These are phyloP conservation scores for Theretra japonica DNA, from an alignment of 2,888 invertebrate genomes.

Conservation along the genomic window DNA sequence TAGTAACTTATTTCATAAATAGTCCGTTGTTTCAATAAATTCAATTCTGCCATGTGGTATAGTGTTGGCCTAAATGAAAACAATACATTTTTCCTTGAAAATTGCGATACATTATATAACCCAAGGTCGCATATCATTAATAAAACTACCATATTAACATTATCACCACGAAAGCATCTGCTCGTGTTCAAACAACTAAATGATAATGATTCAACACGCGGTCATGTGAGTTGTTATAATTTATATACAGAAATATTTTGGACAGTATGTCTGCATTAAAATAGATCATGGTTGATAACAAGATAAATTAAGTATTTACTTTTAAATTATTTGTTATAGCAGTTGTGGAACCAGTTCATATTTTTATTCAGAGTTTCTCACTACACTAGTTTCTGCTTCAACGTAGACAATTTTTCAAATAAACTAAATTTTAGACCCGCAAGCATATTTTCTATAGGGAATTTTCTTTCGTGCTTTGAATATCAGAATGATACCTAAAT, in stretches of 20 bases:
- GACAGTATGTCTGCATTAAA: not conserved
- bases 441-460: too few relatives aligned
- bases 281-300: slow-evolving; percentile 16
- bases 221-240: slow-evolving; percentile 27
- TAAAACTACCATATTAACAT: not conserved
- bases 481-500: too few relatives aligned
- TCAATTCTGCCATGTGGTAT: too few relatives aligned
- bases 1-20: too few relatives aligned
- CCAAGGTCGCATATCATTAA: not conserved
- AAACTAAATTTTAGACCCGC: too few relatives aligned
- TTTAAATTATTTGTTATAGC: too few relatives aligned
- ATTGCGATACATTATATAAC: not conserved
- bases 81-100: not conserved
- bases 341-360: too few relatives aligned
- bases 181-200: slow-evolving; percentile 8
- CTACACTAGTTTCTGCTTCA: too few relatives aligned
- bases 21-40: too few relatives aligned
- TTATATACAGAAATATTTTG: slow-evolving; percentile 12
- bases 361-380: too few relatives aligned
- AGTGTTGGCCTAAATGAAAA: not conserved
- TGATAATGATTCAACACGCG: slow-evolving; percentile 5
- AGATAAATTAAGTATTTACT: not conserved
- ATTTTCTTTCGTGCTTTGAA: too few relatives aligned
- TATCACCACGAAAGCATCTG: slow-evolving; percentile 3
- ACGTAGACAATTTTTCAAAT: too few relatives aligned